Evolutionary conservation across 1,140 invertebrate genomes (phyloP), one percentile per base, ranked within the genome.

Genomic region (Schlechtendalia chinensis): DNA sequence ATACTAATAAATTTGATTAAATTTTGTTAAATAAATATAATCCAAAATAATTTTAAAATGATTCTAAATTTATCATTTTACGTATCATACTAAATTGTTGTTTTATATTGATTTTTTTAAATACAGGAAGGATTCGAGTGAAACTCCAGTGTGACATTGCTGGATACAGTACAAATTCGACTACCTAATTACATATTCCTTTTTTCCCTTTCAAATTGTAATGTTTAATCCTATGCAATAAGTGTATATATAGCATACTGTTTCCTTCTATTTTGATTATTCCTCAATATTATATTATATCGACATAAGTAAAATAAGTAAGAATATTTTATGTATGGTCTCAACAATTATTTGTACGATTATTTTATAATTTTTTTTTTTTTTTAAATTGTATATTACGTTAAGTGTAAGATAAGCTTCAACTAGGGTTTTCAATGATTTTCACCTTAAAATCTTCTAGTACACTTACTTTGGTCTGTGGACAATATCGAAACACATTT

Each of bases 61-160:
- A 50, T 50, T 10, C 14, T 50, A 39, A 50, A 32, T 63, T 32
- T 11, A 19, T 32, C 11, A 11, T 4, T 32, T 29, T 19, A 17
- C 8, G 29, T 32, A 14, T 67, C 4, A 45, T n/a, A 14, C n/a
- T 67, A 39, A 65, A 65, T 65, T 39, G n/a, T 11, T 65, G 19
- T 67, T 67, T n/a, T n/a, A n/a, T n/a, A n/a, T 71, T 29, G n/a
- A n/a, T 69, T 82, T 65, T 59, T 82, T 80, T 81, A 50, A 80
- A 82, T 84, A 45, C 80, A 84, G 83, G 83, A 84, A 83, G 79
- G 83, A 83, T 84, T 83, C 83, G 81, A 84, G 83, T 83, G 83
- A 84, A 79, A 84, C 83, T 74, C 82, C 83, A 24, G 83, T 84
- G 24, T 84, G 79, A 83, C 22, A n/a, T 29, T 24, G 17, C 1